Percentiles rank a stretch among this genome's conserved stretches.
Evolutionary conservation across 2,888 invertebrate genomes (phyloP).

Genomic region (Agelastica alni): DNA sequence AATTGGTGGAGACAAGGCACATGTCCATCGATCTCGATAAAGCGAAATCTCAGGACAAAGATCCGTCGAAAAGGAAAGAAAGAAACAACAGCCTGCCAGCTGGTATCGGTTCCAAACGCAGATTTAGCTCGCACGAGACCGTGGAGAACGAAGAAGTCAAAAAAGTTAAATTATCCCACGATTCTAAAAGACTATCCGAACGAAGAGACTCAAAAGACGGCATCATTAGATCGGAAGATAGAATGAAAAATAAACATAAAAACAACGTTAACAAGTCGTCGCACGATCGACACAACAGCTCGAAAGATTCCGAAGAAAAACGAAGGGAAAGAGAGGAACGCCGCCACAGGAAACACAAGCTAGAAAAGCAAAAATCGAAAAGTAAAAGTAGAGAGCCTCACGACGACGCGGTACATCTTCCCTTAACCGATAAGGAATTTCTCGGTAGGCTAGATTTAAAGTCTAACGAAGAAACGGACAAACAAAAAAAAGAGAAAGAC

Average conservation of each 20-base stretch:
- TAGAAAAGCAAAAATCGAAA: conserved; percentile 49
- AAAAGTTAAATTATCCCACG: conserved; percentile 62
- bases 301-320: conserved; percentile 40
- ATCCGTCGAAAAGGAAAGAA: conserved; percentile 62
- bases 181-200: conserved; percentile 61
- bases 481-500: conserved; percentile 48
- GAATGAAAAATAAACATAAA: conserved; percentile 62
- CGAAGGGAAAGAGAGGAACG: conserved; percentile 48
- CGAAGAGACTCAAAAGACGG: conserved; percentile 75
- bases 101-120: conserved; percentile 70
- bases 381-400: conserved; percentile 50
- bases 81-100: conserved; percentile 67
- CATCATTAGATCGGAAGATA: conserved; percentile 50
- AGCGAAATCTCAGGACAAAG: conserved; percentile 44
- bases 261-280: conserved; percentile 59
- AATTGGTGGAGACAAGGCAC: conserved; percentile 55
- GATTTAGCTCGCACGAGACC: conserved; percentile 79
- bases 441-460: conserved; percentile 63
- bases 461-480: conserved; percentile 63
- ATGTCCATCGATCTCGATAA: conserved; percentile 59
- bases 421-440: conserved; percentile 61
- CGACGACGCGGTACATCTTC: conserved; percentile 43
- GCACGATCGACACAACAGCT: conserved; percentile 61
- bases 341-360: conserved; percentile 49
- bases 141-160: conserved; percentile 65